Evolutionary conservation across 2,113 vertebrate genomes (phyloP), one percentile per base, ranked within the genome.

Genomic region (Cyphomyrus plagiostoma): DNA sequence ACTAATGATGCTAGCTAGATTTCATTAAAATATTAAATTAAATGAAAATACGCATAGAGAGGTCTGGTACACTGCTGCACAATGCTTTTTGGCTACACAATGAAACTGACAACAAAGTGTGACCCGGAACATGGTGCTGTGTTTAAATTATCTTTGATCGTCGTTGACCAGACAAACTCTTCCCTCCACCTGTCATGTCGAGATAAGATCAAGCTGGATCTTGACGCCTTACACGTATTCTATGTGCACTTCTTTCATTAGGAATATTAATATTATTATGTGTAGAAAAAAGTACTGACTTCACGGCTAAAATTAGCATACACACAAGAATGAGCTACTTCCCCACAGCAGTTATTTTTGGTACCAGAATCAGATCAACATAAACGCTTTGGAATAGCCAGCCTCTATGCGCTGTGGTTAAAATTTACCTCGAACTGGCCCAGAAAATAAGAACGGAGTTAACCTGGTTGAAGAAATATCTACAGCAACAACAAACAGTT

Each of bases 191-290:
- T 88, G 84, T 82, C 86, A 90, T 89, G 53, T 89, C 49, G 21
- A 88, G 83, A 90, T 90, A 92, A 93, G 91, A 95, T 96, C 95
- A 96, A 96, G 96, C 96, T 96, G 96, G 96, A 96, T 93, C 95
- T 96, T 96, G 96, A 96, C 92, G 91, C 92, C 56, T 94, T 90
- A 91, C 93, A 49, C 19, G 19, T 56, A 56, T 92, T 91, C 86
- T 89, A 89, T 89, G 80, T 90, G 92, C 92, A 94, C 92, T 94
- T 92, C 92, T 86, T 66, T 90, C 13, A 84, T 89, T 90, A 56
- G 88, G 89, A 91, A 88, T 89, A 89, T 89, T 90, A 84, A 90
- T 91, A 88, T 91, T 91, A 91, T 91, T 89, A 49, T 90, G 53
- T 85, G 84, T 88, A 87, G 80, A 80, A 92, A 84, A 86, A 10